phyloP scores from a whole-genome alignment of 1,140 invertebrate genomes.

The Drosophila prosaltans region DNA sequence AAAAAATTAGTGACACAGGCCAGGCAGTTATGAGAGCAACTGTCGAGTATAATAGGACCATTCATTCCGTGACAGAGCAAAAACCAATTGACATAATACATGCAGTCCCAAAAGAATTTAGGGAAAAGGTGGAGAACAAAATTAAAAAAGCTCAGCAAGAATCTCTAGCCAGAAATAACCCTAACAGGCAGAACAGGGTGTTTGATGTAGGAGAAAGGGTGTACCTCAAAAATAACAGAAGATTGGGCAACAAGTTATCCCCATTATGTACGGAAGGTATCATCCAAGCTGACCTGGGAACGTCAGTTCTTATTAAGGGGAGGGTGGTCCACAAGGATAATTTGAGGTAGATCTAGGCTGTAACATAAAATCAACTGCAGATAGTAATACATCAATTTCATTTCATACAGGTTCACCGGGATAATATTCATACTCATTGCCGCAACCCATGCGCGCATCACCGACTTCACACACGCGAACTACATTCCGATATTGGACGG shows the following conservation, averaged over 20 bases:
- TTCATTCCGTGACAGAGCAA: no score
- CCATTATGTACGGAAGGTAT: no score
- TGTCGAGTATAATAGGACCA: neutral
- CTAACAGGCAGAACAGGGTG: no score
- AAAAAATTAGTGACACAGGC: no score
- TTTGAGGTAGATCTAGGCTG: conserved; percentile 8
- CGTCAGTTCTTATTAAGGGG: conserved; percentile 31
- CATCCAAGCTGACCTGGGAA: conserved; percentile 39
- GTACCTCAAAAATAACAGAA: neutral
- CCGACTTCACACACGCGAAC: conserved; percentile 34
- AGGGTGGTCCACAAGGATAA: conserved; percentile 38
- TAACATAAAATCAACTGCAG: neutral
- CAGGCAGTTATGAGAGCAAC: no score
- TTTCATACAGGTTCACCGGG: conserved; percentile 7
- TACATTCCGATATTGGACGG: no score
- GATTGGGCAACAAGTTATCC: conserved; percentile 38
- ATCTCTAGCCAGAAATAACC: no score
- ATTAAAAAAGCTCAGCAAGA: no score
- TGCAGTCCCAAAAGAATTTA: no score
- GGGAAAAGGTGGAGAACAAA: no score
- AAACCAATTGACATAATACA: no score
- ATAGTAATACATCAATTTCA: neutral
- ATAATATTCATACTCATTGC: conserved; percentile 14
- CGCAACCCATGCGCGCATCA: conserved; percentile 18
- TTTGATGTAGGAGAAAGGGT: neutral